Percentiles rank a stretch among this genome's conserved stretches.
Evolutionary conservation across 2,113 vertebrate genomes (phyloP).

Genomic region (Lutjanus erythropterus): DNA sequence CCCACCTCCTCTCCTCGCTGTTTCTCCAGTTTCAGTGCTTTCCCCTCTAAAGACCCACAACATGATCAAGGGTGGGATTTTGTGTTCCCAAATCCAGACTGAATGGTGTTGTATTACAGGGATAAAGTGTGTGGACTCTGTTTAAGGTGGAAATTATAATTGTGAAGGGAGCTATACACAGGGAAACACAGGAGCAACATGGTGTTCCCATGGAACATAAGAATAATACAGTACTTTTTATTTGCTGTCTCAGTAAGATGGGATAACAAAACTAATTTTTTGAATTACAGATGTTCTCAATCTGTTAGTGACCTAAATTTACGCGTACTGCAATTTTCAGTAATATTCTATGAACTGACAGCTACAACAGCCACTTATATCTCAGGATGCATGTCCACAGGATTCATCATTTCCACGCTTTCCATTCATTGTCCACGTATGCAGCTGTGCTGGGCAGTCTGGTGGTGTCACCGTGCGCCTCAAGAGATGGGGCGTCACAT

Average conservation of each 20-base stretch:
- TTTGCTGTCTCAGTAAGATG: background rate
- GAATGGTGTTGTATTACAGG: conserved; percentile 64
- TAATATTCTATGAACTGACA: background rate
- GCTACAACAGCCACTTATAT: too few relatives aligned
- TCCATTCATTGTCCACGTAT: too few relatives aligned
- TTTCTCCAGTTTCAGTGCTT: conserved; percentile 55
- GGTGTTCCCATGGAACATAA: background rate
- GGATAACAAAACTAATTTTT: background rate
- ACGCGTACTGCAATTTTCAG: background rate
- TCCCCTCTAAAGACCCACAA: conserved; percentile 40
- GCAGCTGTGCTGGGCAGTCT: too few relatives aligned
- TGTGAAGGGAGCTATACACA: background rate
- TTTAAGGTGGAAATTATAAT: conserved; percentile 56
- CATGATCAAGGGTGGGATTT: conserved; percentile 62
- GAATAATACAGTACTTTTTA: background rate
- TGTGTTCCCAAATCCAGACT: conserved; percentile 57
- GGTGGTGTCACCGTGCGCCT: too few relatives aligned
- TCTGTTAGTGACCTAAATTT: background rate
- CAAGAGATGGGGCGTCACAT: too few relatives aligned
- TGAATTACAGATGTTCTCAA: background rate
- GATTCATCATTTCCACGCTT: too few relatives aligned
- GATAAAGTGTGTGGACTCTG: conserved; percentile 46
- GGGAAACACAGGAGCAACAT: background rate
- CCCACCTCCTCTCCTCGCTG: conserved; percentile 20
- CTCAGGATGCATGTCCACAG: too few relatives aligned